Base-by-base conservation (phyloP, 2,888 invertebrate genomes). In the Pseudococcus jackbeardsleyi region DNA sequence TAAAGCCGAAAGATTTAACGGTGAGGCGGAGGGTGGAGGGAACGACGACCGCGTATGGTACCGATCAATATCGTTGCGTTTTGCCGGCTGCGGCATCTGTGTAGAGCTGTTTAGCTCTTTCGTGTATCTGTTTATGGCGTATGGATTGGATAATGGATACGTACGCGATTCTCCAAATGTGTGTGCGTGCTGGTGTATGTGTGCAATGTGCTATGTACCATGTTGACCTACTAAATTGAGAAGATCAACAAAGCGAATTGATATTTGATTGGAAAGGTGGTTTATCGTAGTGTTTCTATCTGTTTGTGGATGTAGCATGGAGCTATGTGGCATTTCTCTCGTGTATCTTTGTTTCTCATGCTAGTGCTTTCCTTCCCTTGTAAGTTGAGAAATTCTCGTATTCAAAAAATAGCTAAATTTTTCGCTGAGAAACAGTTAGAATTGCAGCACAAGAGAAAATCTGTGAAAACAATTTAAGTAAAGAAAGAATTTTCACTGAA, bases 211-310 rank as follows among this genome's bases (percentile, higher is more conserved):
- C 26, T n/a, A n/a, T 59, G 64, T 64, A 64, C 22, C 22, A 9
- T 64, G 22, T 64, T 64, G 64, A 64, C 64, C 64, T 22, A 64
- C 64, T 64, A 64, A 64, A 64, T 64, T 64, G 64, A 64, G 64
- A 64, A 64, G 64, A 64, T 64, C 64, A 64, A 64, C 64, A 64
- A 64, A 64, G 22, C 64, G 64, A 64, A 64, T 64, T 64, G 64
- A 64, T 64, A 64, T 64, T 64, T 64, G 64, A 64, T 64, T 64
- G 64, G 50, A 50, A 17, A 50, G 50, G 50, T 15, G 50, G 50
- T 50, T 50, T 50, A 50, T 50, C 50, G 50, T 50, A 1, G 15
- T 50, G 50, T 50, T 50, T 50, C 50, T 50, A 50, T 50, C 15
- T 50, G 46, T 33, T 33, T 12, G 46, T 46, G 46, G 12, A 46